Percentiles rank a stretch among this genome's conserved stretches.
Conservation (phyloP, 2,888 invertebrate species). For the Lycaena phlaeas region DNA sequence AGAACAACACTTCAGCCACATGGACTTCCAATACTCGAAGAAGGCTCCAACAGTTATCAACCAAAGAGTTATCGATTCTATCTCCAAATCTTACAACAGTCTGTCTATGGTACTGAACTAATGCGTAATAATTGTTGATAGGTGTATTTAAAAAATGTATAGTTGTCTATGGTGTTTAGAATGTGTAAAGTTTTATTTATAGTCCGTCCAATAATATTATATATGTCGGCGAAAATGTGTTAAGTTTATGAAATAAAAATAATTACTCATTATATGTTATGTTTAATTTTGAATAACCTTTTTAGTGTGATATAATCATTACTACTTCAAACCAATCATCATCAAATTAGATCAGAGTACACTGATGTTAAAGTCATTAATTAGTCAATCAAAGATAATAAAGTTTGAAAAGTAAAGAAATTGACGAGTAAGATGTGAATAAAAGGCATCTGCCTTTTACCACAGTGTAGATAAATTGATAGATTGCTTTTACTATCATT, state of each 20-base stretch:
- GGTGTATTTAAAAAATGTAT: not conserved
- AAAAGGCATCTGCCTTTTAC: too few relatives aligned
- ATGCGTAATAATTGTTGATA: not conserved
- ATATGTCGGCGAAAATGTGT: not conserved
- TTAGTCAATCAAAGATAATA: too few relatives aligned
- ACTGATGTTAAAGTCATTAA: too few relatives aligned
- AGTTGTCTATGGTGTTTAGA: not conserved
- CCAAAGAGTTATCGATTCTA: constrained; percentile 29
- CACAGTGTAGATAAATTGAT: too few relatives aligned
- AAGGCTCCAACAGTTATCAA: constrained; percentile 47
- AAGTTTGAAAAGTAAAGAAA: too few relatives aligned
- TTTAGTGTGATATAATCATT: not conserved
- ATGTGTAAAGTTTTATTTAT: not conserved
- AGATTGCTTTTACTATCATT: too few relatives aligned
- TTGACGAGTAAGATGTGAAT: too few relatives aligned
- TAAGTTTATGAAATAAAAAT: not conserved
- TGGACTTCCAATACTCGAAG: constrained; percentile 59
- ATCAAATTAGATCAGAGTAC: too few relatives aligned
- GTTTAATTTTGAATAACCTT: not conserved
- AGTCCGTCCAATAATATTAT: not conserved
- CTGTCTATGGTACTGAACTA: not conserved
- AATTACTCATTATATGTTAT: not conserved
- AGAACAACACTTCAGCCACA: constrained; percentile 53
- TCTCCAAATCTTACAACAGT: not conserved
- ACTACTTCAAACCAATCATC: not conserved